These are phyloP conservation scores for Bembecia ichneumoniformis DNA, from an alignment of 2,888 invertebrate species.

Conservation along the genomic window DNA sequence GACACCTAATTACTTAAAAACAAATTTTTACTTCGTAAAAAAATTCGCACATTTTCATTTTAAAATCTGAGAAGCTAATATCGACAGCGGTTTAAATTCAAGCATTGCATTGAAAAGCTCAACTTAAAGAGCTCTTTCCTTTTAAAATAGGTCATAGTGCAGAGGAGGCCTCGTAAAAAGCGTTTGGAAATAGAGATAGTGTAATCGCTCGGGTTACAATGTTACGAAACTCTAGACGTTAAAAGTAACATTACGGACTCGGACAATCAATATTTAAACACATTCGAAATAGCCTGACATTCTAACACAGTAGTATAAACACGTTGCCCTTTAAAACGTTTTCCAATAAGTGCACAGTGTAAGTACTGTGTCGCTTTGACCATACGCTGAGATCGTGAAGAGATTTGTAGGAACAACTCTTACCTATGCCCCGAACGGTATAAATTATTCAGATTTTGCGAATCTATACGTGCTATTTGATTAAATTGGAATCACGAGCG, in stretches of 20 bases:
- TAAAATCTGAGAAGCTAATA: no score
- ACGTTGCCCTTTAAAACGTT: not conserved
- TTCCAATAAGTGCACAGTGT: not conserved
- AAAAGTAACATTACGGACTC: not conserved
- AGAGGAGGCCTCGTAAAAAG: not conserved
- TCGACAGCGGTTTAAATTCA: no score
- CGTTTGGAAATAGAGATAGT: not conserved
- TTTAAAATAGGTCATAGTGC: not conserved
- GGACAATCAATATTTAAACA: not conserved
- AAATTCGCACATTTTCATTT: no score
- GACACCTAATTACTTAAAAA: no score
- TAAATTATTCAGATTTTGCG: not conserved
- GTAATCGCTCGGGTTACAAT: not conserved
- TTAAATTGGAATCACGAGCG: not conserved
- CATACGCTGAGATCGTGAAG: no score
- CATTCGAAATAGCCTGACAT: not conserved
- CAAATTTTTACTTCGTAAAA: no score
- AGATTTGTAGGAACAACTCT: no score
- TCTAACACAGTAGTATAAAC: not conserved
- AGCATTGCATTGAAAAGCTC: no score
- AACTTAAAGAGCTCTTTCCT: not conserved
- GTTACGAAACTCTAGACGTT: not conserved
- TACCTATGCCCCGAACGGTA: no score
- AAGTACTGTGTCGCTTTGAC: not conserved
- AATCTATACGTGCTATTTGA: not conserved